Base-by-base conservation (phyloP, 1,140 invertebrate species). In the Meteorus sp. region DNA sequence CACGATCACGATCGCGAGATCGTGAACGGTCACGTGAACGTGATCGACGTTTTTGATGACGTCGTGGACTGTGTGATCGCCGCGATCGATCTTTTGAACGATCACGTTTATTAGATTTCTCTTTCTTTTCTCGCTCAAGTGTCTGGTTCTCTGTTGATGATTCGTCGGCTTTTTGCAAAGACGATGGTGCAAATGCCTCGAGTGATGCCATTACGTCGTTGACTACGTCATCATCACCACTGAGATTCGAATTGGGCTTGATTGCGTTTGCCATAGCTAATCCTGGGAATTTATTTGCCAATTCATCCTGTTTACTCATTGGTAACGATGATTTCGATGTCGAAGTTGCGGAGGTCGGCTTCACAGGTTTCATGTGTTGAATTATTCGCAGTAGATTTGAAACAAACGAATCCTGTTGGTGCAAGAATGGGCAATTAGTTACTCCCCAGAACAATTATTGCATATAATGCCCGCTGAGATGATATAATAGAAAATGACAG, bases 301-400 rank as follows among this genome's bases (percentile, higher is more conserved):
- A 79, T 19, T 76, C 75, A 72, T 88, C 84, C 43, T 82, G 76
- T 50, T 79, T 74, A 17, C 64, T 70, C 8, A 35, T 52, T 57
- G 27, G 65, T 68, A 1, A 29, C n/a, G 35, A 20, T 57, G 59
- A 54, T 60, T 75, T 73, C 7, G n/a, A n/a, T n/a, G n/a, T n/a
- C n/a, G n/a, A n/a, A n/a, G n/a, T n/a, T n/a, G n/a, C n/a, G n/a
- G n/a, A n/a, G n/a, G n/a, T n/a, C n/a, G n/a, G n/a, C n/a, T n/a
- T n/a, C n/a, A 73, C 71, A 4, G 90, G 89, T 76, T 88, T 89
- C 94, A 97, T 97, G 65, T 93, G 90, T 67, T 95, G 88, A 64
- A 97, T 97, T 53, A 97, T 89, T 56, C 94, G 83, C 15, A 95
- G 82, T 5, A 98, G 79, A 76, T 95, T 97, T 13, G 90, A 86